Evolutionary conservation across 1,140 invertebrate genomes (phyloP), one percentile per base, ranked within the genome.

Genomic region (Drosophila saltans): DNA sequence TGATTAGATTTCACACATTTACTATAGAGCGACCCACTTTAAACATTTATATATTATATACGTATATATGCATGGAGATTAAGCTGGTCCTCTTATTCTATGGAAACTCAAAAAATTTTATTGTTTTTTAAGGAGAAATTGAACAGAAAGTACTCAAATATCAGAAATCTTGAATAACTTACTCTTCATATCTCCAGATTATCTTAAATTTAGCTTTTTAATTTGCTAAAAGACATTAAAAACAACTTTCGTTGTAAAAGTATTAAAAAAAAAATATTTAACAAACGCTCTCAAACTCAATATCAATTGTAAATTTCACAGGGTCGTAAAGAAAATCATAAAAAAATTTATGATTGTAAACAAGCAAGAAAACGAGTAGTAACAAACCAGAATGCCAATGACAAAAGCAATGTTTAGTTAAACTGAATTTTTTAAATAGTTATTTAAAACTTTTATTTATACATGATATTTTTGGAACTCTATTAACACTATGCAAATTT

Each of bases 1-100:
- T 62, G 69, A 75, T 75, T 72, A 57, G 69, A 30, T 41, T 63
- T 3, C 1, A 10, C 21, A 52, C 45, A 48, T 48, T 48, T 33
- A 30, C 24, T 16, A 48, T 9, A 45, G 26, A 45, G 26, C 43
- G 9, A 60, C 43, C 43, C 26, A 56, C 21, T 57, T 62, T 62
- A 3, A 59, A 24, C 6, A 24, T 30, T 30, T 30, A 30, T 30
- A 30, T 30, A 30, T 30, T 26, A 55, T 5, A 24, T 26, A 26
- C 21, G 28, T 30, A 2, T 55, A 24, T 52, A 52, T 52, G 21
- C 3, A 52, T 24, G 10, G 0, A 52, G 21, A 26, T 6, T 26
- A 26, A 8, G 24, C 16, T 24, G 16, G 16, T 9, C 8, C 3
- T 48, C 9, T 48, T 48, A 7, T 4, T 11, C 9, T 41, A 11